Base-by-base conservation (phyloP, 2,888 invertebrate species). In the Cheilosia scutellata region DNA sequence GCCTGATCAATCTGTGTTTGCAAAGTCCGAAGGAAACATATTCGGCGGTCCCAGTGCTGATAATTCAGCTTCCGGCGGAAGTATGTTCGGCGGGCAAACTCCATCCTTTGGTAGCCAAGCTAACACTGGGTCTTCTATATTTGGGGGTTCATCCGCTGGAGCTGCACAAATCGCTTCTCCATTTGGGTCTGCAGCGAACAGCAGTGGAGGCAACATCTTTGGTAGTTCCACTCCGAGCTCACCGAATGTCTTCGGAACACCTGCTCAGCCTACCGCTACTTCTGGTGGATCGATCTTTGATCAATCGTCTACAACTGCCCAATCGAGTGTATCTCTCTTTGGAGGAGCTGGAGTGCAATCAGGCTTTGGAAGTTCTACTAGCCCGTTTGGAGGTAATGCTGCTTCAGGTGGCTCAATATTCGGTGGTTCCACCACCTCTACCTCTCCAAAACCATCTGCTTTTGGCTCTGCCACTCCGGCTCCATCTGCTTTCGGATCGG, bases 1-100 rank as follows among this genome's bases (percentile, higher is more conserved):
- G 82, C 90, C 92, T 2, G 91, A 91, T 31, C 89, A 89, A 31
- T 89, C 90, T 0, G 89, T 90, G 2, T 92, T 92, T 76, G 77
- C 65, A 7, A 76, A 82, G 20, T 1, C 66, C 2, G 84, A 84
- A 0, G 58, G 58, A 2, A 84, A 57, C 16, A 33, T 66, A 40
- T 84, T 84, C 2, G 60, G 55, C 2, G 33, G 66, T 3, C 0
- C 58, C 0, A 71, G 33, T 2, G 31, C 88, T 2, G 70, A 88
- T 13, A 87, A 89, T n/a, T 51, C 49, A 9, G 62, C 33, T 84
- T 87, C 87, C 47, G 88, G 88, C 16, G 89, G 89, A 20, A 91
- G 87, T 71, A 88, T 91, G 16, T 91, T 91, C 77, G 90, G 88
- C 16, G 87, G 87, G 0, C 86, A 88, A 51, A 63, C 76, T 40